These are phyloP conservation scores for Xenopus petersii DNA, from an alignment of 2,797 vertebrate species.

Conservation along the genomic window DNA sequence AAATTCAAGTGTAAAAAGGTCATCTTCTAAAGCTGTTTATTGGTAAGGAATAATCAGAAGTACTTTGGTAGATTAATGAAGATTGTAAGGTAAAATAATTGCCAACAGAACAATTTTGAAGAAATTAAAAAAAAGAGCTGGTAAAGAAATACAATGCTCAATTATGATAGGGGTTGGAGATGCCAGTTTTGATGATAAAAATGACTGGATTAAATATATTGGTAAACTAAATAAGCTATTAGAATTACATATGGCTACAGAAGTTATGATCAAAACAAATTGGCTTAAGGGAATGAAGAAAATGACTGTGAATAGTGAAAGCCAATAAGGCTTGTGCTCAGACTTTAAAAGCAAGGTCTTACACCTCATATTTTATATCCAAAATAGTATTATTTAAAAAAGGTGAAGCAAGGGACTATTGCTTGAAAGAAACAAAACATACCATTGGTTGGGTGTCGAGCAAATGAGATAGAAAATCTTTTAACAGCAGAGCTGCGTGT, in stretches of 20 bases:
- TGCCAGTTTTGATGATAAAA: neutral
- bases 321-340: conserved; percentile 7
- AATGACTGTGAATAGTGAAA: conserved; percentile 19
- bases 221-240: neutral
- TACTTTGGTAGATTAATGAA: too few relatives aligned
- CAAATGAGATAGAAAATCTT: conserved; percentile 97
- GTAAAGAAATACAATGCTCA: neutral
- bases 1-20: too few relatives aligned
- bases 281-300: neutral
- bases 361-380: conserved; percentile 61
- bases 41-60: too few relatives aligned
- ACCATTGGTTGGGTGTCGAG: conserved; percentile 96
- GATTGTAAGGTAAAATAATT: too few relatives aligned
- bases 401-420: conserved; percentile 72
- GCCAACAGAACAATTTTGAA: too few relatives aligned
- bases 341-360: neutral
- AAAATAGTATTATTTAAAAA: conserved; percentile 42
- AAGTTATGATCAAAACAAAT: neutral
- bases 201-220: neutral
- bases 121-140: neutral
- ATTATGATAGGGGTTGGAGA: neutral
- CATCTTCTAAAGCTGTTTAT: too few relatives aligned
- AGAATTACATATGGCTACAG: neutral
- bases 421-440: conserved; percentile 87
- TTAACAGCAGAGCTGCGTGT: conserved; percentile 91